phyloP scores from a whole-genome alignment of 2,888 invertebrate genomes.

The Muscina levida region DNA sequence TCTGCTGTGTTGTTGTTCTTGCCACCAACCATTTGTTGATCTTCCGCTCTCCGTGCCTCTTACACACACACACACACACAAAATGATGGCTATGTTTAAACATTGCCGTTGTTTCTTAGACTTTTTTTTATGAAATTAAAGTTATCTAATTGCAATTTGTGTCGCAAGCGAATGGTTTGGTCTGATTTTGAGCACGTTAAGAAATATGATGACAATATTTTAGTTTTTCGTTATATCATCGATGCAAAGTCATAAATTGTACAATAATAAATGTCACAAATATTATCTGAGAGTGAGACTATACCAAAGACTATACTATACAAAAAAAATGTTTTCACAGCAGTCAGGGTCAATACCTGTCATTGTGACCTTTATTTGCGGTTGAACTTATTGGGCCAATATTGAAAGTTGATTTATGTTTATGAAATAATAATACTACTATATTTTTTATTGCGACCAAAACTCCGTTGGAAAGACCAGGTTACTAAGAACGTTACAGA shows the following conservation, averaged over 20 bases:
- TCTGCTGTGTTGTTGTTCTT: slow-evolving; percentile 22
- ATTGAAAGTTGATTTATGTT: no score
- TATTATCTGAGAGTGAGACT: no score
- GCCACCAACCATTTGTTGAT: slow-evolving; percentile 49
- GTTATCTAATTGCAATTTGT: slow-evolving; percentile 63
- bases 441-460: no score
- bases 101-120: slow-evolving; percentile 34
- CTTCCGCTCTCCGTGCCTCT: slow-evolving; percentile 36
- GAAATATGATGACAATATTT: slow-evolving; percentile 59
- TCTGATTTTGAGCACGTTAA: slow-evolving; percentile 45
- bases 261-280: slow-evolving; percentile 42
- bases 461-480: no score
- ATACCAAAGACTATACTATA: no score
- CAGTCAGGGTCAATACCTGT: no score
- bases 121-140: background rate
- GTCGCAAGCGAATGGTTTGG: slow-evolving; percentile 48
- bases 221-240: slow-evolving; percentile 39
- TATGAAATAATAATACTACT: no score
- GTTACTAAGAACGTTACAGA: no score
- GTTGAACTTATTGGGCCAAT: no score
- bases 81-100: slow-evolving; percentile 51
- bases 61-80: no score
- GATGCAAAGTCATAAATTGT: slow-evolving; percentile 57
- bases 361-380: no score
- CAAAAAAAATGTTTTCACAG: no score